Percentiles rank a stretch among this genome's conserved stretches.
These are phyloP conservation scores for Malacoctenus gilli DNA, from an alignment of 2,797 vertebrate species.

Conservation along the genomic window DNA sequence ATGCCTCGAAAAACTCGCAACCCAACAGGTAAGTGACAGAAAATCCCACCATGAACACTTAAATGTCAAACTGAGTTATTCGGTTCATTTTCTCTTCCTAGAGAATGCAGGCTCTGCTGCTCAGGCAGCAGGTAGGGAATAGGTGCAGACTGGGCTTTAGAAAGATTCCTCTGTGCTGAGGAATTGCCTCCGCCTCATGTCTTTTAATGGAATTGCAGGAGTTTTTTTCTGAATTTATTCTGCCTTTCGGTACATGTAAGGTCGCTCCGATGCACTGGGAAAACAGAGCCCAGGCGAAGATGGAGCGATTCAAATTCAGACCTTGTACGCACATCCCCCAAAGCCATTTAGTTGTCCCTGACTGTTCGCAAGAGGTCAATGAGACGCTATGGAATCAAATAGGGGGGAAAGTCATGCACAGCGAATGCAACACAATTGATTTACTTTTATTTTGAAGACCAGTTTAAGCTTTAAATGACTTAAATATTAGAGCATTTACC, in stretches of 20 bases:
- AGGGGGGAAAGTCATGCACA: too few relatives aligned
- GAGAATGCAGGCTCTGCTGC: slow-evolving; percentile 5
- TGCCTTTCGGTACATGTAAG: slow-evolving; percentile 11
- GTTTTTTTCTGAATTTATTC: slow-evolving; percentile 27
- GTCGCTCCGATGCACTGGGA: neutral
- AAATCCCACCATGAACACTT: slow-evolving; percentile 40
- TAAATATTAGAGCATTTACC: too few relatives aligned
- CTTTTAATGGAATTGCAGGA: slow-evolving; percentile 45
- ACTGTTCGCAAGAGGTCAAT: too few relatives aligned
- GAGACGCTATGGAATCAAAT: too few relatives aligned
- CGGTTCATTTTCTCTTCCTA: slow-evolving; percentile 44
- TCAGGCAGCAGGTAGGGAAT: slow-evolving; percentile 28
- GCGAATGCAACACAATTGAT: too few relatives aligned
- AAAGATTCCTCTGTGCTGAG: slow-evolving; percentile 20
- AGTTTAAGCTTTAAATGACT: too few relatives aligned
- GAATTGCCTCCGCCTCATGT: slow-evolving; percentile 22
- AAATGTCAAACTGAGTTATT: slow-evolving; percentile 62
- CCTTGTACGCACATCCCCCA: too few relatives aligned
- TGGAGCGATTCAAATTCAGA: too few relatives aligned
- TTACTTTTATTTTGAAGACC: too few relatives aligned
- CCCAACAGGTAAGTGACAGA: slow-evolving; percentile 76
- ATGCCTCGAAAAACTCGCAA: slow-evolving; percentile 58
- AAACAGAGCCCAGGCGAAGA: too few relatives aligned
- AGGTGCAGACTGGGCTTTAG: slow-evolving; percentile 18
- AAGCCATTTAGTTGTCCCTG: too few relatives aligned